Base-by-base conservation (phyloP, 1,140 invertebrate species). In the Druon quercuslanigerum region DNA sequence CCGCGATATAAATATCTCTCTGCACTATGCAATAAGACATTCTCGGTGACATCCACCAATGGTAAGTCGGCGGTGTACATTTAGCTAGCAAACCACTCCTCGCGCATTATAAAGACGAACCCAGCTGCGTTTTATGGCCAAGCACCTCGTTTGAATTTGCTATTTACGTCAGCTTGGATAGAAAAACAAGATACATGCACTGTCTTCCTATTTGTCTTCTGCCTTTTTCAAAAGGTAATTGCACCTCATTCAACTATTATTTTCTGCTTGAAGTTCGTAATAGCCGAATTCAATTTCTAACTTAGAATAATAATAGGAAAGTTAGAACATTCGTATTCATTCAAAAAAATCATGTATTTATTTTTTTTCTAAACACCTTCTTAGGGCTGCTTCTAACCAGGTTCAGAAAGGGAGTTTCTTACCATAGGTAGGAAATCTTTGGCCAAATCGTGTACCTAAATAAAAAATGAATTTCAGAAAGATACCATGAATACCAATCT, bases 1-100 rank as follows among this genome's bases (percentile, higher is more conserved):
- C 76, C 73, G 46, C 76, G 75, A 74, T 82, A 84, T 82, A 84
- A 84, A 84, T 84, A 84, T 81, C 83, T 72, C 74, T 73, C 74
- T 56, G 80, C 75, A 82, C 50, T 60, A 60, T 70, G 75, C 74
- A 51, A 78, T 73, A 52, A 76, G 75, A 72, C 76, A 78, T 60
- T 79, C 78, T 57, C 51, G 33, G 78, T 79, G 52, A 74, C 73
- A 57, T 83, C 78, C 74, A 79, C 66, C 76, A 79, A 82, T 79
- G 75, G 76, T 52, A 78, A 80, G 74, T 71, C 19, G 57, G 25
- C 75, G 51, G 75, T 82, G 78, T 79, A 79, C 79, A 75, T 74
- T 77, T 73, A 74, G 74, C 73, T 79, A 14, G 20, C 66, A 73
- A 76, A 79, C 77, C 73, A 57, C 71, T 78, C 80, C 80, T 73